Conservation (phyloP, 92 coral and sea anemone species). For the Epizoanthus ramosus region DNA sequence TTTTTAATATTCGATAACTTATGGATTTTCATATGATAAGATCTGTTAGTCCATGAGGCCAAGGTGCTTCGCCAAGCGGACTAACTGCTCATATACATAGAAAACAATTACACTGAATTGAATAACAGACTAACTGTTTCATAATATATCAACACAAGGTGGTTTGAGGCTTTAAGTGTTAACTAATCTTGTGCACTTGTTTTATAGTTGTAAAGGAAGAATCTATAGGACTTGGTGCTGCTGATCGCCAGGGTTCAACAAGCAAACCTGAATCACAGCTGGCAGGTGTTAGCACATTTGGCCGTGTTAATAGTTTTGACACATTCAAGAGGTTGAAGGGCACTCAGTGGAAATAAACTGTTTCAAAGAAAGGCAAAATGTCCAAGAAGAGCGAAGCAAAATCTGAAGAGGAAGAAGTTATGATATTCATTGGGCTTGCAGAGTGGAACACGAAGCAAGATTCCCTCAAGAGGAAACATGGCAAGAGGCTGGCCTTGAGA, state of each 20-base stretch:
- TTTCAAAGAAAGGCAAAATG: slow-evolving; percentile 38
- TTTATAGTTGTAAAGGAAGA: slow-evolving; percentile 38
- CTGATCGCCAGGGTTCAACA: slow-evolving; percentile 32
- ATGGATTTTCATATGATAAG: too few relatives aligned
- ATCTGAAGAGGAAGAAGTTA: slow-evolving; percentile 37
- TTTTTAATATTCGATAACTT: too few relatives aligned
- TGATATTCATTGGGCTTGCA: slow-evolving; percentile 47
- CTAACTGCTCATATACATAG: too few relatives aligned
- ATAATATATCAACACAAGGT: too few relatives aligned
- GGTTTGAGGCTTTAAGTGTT: too few relatives aligned
- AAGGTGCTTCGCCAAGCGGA: too few relatives aligned
- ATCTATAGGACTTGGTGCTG: slow-evolving; percentile 31
- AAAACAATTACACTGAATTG: too few relatives aligned
- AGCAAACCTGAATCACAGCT: slow-evolving; percentile 18
- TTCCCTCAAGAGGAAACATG: slow-evolving; percentile 40
- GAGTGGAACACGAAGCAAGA: slow-evolving; percentile 38
- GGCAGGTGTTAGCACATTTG: slow-evolving; percentile 26
- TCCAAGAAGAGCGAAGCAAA: slow-evolving; percentile 27
- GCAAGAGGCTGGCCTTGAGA: slow-evolving; percentile 25
- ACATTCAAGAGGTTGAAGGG: slow-evolving; percentile 31
- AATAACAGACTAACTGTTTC: too few relatives aligned
- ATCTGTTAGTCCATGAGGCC: too few relatives aligned
- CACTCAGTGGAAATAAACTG: slow-evolving; percentile 25
- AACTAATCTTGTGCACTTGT: slow-evolving; percentile 27
- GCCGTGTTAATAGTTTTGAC: slow-evolving; percentile 37